phyloP scores from a whole-genome alignment of 2,797 vertebrate genomes.

The Semaprochilodus insignis region DNA sequence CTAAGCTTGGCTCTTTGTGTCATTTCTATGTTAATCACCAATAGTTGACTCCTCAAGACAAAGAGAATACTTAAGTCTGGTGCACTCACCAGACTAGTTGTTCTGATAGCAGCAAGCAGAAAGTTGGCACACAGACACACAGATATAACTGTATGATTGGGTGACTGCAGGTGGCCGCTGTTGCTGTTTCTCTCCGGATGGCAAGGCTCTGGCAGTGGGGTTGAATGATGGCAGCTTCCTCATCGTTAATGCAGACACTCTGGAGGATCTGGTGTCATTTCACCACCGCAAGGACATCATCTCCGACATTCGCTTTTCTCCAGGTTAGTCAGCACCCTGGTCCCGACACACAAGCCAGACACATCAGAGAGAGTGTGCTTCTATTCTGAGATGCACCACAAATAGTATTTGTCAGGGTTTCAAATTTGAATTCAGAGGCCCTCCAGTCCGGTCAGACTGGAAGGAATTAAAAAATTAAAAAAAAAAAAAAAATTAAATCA shows the following conservation, averaged over 20 bases:
- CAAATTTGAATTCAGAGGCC: background rate
- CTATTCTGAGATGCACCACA: conserved; percentile 30
- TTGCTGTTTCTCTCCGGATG: conserved; percentile 97
- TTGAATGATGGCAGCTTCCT: conserved; percentile 97
- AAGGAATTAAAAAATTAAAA: conserved; percentile 26
- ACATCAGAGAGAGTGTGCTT: conserved; percentile 9
- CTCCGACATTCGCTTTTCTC: conserved; percentile 97
- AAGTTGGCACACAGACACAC: background rate
- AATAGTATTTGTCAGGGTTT: conserved; percentile 27
- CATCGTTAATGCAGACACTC: conserved; percentile 95
- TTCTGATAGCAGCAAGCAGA: background rate
- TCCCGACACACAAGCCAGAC: conserved; percentile 23
- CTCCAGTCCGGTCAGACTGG: background rate
- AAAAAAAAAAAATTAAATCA: no score
- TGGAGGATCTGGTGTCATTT: conserved; percentile 98
- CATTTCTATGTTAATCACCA: background rate
- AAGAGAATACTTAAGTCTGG: background rate
- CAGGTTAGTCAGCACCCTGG: conserved; percentile 79
- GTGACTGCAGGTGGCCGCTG: conserved; percentile 88
- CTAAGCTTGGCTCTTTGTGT: background rate
- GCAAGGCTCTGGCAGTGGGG: conserved; percentile 95
- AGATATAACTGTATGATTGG: background rate
- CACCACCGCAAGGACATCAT: conserved; percentile 97
- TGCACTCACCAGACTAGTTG: background rate
- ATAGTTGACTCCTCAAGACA: background rate